phyloP scores from a whole-genome alignment of 2,888 invertebrate species.

The Drosophila atroscutellata region DNA sequence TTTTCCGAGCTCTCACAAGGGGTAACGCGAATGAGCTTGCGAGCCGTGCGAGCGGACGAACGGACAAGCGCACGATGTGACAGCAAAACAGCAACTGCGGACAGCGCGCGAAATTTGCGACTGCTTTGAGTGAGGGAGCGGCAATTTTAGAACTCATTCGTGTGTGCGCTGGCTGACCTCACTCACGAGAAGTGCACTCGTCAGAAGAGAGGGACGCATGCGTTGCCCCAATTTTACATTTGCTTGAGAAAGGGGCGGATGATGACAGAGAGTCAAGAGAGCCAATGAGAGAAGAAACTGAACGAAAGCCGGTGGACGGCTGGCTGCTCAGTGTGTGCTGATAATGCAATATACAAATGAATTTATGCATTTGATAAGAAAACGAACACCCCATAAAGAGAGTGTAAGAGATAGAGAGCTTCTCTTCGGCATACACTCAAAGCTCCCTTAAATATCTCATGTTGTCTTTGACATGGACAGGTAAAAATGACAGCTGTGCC shows the following conservation, averaged over 20 bases:
- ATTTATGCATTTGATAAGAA: constrained; percentile 12
- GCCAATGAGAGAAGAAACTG: not conserved
- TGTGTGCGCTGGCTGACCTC: constrained; percentile 4
- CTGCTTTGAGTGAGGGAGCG: constrained; percentile 9
- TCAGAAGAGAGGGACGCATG: constrained; percentile 43
- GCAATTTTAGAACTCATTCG: constrained; percentile 5
- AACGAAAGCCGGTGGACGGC: constrained; percentile 37
- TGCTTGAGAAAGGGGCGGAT: constrained; percentile 17
- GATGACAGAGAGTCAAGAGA: constrained; percentile 4
- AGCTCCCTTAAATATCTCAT: not conserved
- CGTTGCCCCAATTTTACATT: constrained; percentile 30
- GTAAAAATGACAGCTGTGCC: constrained; percentile 38
- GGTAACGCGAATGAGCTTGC: constrained; percentile 20
- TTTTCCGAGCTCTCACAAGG: constrained; percentile 37
- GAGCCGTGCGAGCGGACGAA: constrained; percentile 1
- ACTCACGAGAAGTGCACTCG: constrained; percentile 9
- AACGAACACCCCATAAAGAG: not conserved
- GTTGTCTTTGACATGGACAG: not conserved
- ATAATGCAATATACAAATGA: constrained; percentile 20
- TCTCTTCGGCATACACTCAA: not conserved
- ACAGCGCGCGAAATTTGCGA: constrained; percentile 42
- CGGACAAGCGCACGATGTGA: constrained; percentile 29
- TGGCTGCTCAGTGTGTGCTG: constrained; percentile 23
- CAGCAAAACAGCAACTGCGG: constrained; percentile 58
- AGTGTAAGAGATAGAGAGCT: not conserved